Evolutionary conservation across 2,797 vertebrate species (phyloP).

Genomic region (Ara ararauna): DNA sequence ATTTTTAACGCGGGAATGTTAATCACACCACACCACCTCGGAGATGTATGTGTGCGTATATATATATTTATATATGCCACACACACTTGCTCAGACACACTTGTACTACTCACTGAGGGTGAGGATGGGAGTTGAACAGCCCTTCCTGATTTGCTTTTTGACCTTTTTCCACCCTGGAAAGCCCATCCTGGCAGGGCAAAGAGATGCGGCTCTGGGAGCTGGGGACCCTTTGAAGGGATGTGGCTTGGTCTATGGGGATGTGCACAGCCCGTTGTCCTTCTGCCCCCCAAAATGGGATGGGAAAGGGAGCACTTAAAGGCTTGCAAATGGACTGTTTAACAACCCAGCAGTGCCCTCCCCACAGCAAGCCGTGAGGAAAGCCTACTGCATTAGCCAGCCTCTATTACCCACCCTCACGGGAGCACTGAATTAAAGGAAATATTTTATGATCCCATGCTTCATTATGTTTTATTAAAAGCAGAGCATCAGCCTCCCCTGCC

Average conservation of each 20-base stretch:
- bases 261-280: too few relatives aligned
- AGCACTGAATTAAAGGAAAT: conserved; percentile 77
- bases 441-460: conserved; percentile 77
- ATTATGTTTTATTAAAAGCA: conserved; percentile 79
- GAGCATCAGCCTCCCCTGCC: conserved; percentile 31
- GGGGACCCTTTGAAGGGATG: neutral
- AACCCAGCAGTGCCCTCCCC: neutral
- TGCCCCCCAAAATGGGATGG: neutral
- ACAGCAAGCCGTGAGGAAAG: neutral
- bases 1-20: neutral
- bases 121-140: neutral
- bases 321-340: neutral
- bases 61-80: neutral
- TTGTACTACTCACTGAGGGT: neutral
- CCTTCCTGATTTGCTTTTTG: neutral
- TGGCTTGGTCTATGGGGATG: neutral
- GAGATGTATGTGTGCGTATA: accelerated
- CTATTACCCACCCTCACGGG: conserved; percentile 39
- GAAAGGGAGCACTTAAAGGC: neutral
- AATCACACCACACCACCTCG: neutral
- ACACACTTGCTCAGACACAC: neutral
- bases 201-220: accelerated
- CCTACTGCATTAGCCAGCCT: neutral
- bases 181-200: accelerated
- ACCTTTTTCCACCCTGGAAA: neutral